Percentiles rank a stretch among this genome's conserved stretches.
Conservation (phyloP, 2,797 vertebrate species). For the Hephaestus fuliginosus region DNA sequence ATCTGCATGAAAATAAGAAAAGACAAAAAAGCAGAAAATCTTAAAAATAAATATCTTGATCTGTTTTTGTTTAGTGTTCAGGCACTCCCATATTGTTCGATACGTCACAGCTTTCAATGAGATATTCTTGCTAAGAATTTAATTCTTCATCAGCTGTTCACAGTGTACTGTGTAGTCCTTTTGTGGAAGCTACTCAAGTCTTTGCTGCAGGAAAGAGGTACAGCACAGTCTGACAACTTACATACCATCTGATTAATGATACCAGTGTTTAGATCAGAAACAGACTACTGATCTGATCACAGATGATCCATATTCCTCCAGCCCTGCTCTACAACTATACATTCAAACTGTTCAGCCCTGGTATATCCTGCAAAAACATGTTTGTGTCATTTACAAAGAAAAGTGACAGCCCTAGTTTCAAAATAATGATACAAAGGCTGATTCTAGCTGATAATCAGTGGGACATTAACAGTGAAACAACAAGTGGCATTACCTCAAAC, state of each 20-base stretch:
- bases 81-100: not conserved
- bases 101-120: not conserved
- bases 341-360: not conserved
- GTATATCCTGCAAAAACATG: not conserved
- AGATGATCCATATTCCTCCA: conserved; percentile 26
- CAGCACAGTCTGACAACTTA: conserved; percentile 10
- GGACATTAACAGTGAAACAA: not conserved
- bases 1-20: too few species aligned
- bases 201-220: conserved; percentile 20
- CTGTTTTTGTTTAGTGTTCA: not conserved
- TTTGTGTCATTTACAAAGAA: not conserved
- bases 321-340: not conserved
- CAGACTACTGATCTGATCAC: conserved; percentile 38
- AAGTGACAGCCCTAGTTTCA: not conserved
- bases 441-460: not conserved
- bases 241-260: conserved; percentile 26
- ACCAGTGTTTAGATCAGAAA: conserved; percentile 2
- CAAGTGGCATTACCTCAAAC: not conserved
- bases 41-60: not conserved
- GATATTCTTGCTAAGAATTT: conserved; percentile 7
- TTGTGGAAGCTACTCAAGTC: conserved; percentile 10
- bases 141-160: conserved; percentile 3
- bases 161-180: not conserved
- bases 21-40: too few species aligned
- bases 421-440: not conserved